These are phyloP conservation scores for Phrynosoma platyrhinos DNA, from an alignment of 2,113 vertebrate species.

Conservation along the genomic window DNA sequence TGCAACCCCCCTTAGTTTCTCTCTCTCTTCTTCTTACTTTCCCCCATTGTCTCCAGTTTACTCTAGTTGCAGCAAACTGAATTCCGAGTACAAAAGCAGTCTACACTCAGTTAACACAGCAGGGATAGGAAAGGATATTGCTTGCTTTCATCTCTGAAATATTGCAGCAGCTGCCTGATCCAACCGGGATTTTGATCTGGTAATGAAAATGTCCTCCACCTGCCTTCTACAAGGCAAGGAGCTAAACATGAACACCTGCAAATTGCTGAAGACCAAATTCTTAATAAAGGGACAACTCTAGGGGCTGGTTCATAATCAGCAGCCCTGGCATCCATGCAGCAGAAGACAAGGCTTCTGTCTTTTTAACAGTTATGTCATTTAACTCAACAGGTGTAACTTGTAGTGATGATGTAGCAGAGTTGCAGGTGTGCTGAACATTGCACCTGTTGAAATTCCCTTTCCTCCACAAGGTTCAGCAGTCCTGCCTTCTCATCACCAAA, in stretches of 20 bases:
- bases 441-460: neutral
- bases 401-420: neutral
- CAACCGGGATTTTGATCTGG: no score
- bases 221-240: neutral
- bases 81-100: no score
- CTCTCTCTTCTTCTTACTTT: no score
- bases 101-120: no score
- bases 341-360: neutral
- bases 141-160: no score
- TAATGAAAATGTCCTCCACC: no score
- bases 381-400: neutral
- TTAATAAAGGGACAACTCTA: neutral
- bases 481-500: neutral
- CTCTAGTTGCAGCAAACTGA: no score
- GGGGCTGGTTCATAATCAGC: neutral
- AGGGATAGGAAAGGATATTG: no score
- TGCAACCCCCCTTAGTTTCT: no score
- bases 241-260: neutral
- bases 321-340: no score
- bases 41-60: no score
- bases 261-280: neutral
- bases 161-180: no score
- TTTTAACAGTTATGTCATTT: neutral
- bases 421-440: neutral
- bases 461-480: neutral